Base-by-base conservation (phyloP, 2,888 invertebrate genomes). In the Brachynemurus nebulosus region DNA sequence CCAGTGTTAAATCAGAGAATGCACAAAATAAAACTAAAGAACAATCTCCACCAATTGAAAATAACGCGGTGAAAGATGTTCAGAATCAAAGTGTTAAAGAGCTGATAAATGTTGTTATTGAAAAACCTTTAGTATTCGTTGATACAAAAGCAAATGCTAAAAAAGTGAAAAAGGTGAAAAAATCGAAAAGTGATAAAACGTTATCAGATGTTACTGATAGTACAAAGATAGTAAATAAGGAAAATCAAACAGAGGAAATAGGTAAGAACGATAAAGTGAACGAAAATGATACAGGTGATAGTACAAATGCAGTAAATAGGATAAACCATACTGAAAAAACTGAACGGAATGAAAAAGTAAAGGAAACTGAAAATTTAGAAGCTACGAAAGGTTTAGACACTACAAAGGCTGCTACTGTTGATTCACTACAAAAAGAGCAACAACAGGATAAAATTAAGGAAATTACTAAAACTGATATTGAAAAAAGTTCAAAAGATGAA, bases 21-120 rank as follows among this genome's bases (percentile, higher is more conserved):
- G n/a, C n/a, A n/a, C n/a, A n/a, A n/a, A n/a, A n/a, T n/a, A n/a
- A n/a, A n/a, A n/a, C n/a, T n/a, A n/a, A n/a, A n/a, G n/a, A n/a
- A n/a, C n/a, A n/a, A n/a, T n/a, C n/a, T n/a, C n/a, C n/a, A n/a
- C n/a, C n/a, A n/a, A n/a, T n/a, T n/a, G n/a, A n/a, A n/a, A n/a
- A n/a, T n/a, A n/a, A n/a, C n/a, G n/a, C n/a, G n/a, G n/a, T n/a
- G n/a, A n/a, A n/a, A n/a, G n/a, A n/a, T n/a, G n/a, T n/a, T n/a
- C n/a, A n/a, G n/a, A n/a, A n/a, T n/a, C n/a, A n/a, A n/a, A n/a
- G n/a, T n/a, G n/a, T n/a, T n/a, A n/a, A n/a, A n/a, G n/a, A n/a
- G n/a, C n/a, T n/a, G n/a, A 14, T 37, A 37, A 30, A 18, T 37
- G 20, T 37, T 37, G 20, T 20, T 20, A 37, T 37, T 19, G 37